Evolutionary conservation across 2,113 vertebrate species (phyloP).

Genomic region (Anhinga anhinga): DNA sequence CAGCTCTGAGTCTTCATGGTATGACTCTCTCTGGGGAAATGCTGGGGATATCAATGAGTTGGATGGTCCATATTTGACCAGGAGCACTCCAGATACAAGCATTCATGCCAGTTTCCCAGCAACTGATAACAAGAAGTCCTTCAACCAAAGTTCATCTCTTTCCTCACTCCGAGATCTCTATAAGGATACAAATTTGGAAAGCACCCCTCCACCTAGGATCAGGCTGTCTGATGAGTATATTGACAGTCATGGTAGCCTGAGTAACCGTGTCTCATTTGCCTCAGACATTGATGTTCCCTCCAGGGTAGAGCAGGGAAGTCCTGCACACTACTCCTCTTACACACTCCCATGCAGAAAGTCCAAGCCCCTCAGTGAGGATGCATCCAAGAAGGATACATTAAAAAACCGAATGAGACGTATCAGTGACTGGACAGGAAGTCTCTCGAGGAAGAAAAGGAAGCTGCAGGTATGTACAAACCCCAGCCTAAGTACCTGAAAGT

Average conservation of each 20-base stretch:
- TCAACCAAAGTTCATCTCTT: conserved; percentile 80
- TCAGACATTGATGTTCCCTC: conserved; percentile 84
- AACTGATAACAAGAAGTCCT: conserved; percentile 69
- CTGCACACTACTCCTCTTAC: conserved; percentile 85
- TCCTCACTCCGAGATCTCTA: conserved; percentile 84
- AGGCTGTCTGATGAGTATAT: conserved; percentile 76
- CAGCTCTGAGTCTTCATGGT: conserved; percentile 94
- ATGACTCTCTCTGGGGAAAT: conserved; percentile 91
- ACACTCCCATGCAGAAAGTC: conserved; percentile 90
- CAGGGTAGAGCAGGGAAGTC: conserved; percentile 78
- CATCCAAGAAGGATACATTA: conserved; percentile 83
- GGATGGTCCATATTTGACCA: conserved; percentile 73
- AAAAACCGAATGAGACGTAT: conserved; percentile 89
- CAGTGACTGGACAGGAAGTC: conserved; percentile 96
- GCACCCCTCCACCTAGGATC: conserved; percentile 72
- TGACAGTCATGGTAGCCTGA: conserved; percentile 61
- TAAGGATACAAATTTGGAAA: conserved; percentile 77
- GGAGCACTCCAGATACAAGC: conserved; percentile 70
- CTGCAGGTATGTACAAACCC: conserved; percentile 78
- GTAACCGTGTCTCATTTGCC: conserved; percentile 84
- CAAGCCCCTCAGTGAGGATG: conserved; percentile 72
- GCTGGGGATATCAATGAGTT: conserved; percentile 78
- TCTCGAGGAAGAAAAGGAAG: conserved; percentile 91
- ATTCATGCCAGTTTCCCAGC: conserved; percentile 64
- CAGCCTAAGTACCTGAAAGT: background rate